Evolutionary conservation across 1,140 invertebrate genomes (phyloP), one percentile per base, ranked within the genome.

Genomic region (Aphelinus atriplicis): DNA sequence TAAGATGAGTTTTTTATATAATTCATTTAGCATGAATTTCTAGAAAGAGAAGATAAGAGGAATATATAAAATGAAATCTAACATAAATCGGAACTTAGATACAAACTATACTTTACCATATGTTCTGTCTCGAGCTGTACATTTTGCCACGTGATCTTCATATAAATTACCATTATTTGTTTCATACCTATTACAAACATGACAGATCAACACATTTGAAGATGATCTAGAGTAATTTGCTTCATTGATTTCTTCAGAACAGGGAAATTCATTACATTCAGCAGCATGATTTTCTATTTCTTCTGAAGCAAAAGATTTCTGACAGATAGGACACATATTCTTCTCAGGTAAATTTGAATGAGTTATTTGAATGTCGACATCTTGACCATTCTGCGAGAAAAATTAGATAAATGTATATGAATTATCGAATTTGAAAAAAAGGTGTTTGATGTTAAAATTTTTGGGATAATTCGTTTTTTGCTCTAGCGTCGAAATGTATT

Each of bases 301-400:
- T 7, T 78, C 62, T 46, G 3, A 47, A 45, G 77, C 64, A 56
- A 83, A 85, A 6, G 2, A 58, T 55, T 79, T 77, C 58, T 80
- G 79, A 68, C 84, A 85, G 55, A 85, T 84, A 5, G 84, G 84
- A 71, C 84, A 85, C 3, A n/a, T 56, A 10, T 7, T 69, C 60
- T 55, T 46, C 10, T 2, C 1, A 9, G 26, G 26, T 3, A 48
- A 57, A 1, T 57, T 58, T 10, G 9, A 7, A n/a, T 43, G 47
- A 50, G 43, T 73, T 58, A 65, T 57, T 66, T 69, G 7, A 72
- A 46, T 66, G 7, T 72, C 7, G 50, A 69, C 50, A 71, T 45
- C 57, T 26, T 26, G 61, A 2, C 62, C 26, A 58, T 53, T 26
- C 70, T 5, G n/a, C 60, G 56, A 67, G 60, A 50, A 67, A 45